Base-by-base conservation (phyloP, 2,888 invertebrate species). In the Napeogenes inachia region DNA sequence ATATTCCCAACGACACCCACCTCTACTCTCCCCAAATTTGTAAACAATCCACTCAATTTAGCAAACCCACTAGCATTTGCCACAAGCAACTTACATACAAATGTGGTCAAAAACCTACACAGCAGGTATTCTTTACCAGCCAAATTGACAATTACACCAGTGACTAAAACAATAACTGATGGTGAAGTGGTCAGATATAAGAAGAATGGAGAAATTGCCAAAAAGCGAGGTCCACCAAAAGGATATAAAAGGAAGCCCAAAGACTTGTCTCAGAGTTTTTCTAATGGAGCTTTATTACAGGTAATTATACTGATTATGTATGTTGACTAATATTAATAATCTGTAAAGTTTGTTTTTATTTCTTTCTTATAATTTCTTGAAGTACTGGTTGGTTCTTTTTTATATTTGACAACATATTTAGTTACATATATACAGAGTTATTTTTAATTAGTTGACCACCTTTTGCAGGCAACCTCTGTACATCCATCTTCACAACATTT, bases 191-290 rank as follows among this genome's bases (percentile, higher is more conserved):
- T 90, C 0, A 74, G 89, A 66, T 89, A 89, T 70, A 90, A 90
- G 71, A 90, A 90, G 63, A 90, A 90, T 75, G 89, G 89, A 0
- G 89, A 90, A 54, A 71, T 90, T 0, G 89, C 89, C 0, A 90
- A 90, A 73, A 90, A 90, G 58, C 70, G 89, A 50, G 89, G 89
- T 0, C 89, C 89, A 0, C 89, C 89, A 0, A 90, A 90, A 62
- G 90, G 89, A 0, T 90, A 90, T 63, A 90, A 90, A 53, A 71
- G 89, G 62, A 90, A 90, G 72, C 90, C 90, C 0, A 90, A 90
- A 0, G 85, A 86, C 57, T 38, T 86, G 6, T 84, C 86, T 0
- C 84, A 84, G 58, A 84, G 82, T 59, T 81, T 84, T 8, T 81
- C 74, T 0, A 80, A 81, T 10, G 80, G 80, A 8, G 77, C 79